Percentiles rank a stretch among this genome's conserved stretches.
These are phyloP conservation scores for Ditylenchus dipsaci DNA, from an alignment of 1,140 invertebrate species.

Conservation along the genomic window DNA sequence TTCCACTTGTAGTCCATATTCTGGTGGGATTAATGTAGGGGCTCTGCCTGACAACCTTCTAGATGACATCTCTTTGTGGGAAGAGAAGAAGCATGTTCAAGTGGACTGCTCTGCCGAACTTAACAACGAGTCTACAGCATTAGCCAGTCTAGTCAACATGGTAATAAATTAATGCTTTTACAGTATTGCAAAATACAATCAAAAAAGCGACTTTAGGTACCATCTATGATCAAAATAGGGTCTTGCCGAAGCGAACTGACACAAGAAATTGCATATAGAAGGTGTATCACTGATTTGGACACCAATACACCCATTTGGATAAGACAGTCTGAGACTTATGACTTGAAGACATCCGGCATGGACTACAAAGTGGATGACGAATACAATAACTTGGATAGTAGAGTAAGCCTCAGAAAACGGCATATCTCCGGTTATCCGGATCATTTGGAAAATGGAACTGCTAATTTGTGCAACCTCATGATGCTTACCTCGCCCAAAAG, in stretches of 20 bases:
- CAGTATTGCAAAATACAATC: too few relatives aligned
- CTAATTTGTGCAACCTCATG: not conserved
- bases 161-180: too few relatives aligned
- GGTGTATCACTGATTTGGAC: slow-evolving; percentile 1
- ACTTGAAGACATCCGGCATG: too few relatives aligned
- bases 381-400: too few relatives aligned
- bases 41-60: slow-evolving; percentile 1
- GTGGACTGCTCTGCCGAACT: too few relatives aligned
- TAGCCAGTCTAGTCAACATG: too few relatives aligned
- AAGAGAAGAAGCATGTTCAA: not conserved
- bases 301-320: not conserved
- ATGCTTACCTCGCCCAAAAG: slow-evolving; percentile 1
- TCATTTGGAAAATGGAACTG: not conserved
- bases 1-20: not conserved
- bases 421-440: not conserved
- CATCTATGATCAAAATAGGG: not conserved
- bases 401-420: not conserved
- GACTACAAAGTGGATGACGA: too few relatives aligned
- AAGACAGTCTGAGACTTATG: not conserved
- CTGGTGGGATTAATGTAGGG: not conserved
- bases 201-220: too few relatives aligned
- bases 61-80: slow-evolving; percentile 1
- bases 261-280: not conserved
- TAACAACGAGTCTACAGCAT: too few relatives aligned
- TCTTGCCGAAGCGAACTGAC: not conserved